Evolutionary conservation across 2,797 vertebrate genomes (phyloP).

Genomic region (Streptopelia turtur): DNA sequence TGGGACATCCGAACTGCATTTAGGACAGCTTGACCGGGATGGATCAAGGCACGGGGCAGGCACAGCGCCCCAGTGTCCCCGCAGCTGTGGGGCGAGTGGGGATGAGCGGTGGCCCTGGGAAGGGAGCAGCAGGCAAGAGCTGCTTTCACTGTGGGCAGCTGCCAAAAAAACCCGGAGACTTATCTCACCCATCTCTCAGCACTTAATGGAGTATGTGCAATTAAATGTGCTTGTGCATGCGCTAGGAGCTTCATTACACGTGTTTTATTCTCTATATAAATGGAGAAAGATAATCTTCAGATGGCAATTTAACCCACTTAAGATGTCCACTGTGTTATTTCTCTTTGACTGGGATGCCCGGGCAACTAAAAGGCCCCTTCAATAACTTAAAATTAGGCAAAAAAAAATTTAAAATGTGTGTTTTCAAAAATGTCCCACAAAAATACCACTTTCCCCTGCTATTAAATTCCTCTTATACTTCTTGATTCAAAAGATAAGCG

Average conservation of each 20-base stretch:
- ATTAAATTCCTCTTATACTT: not conserved
- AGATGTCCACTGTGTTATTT: not conserved
- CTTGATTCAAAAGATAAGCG: not conserved
- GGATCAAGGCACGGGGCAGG: not conserved
- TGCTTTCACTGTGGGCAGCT: not conserved
- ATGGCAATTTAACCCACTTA: not conserved
- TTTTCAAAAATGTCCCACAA: not conserved
- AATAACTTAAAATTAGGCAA: not conserved
- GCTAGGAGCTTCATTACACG: accelerated
- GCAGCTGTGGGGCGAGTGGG: not conserved
- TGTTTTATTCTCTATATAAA: not conserved
- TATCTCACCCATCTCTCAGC: not conserved
- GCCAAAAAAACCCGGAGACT: not conserved
- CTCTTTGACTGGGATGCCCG: not conserved
- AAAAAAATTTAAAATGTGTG: not conserved
- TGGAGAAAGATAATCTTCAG: not conserved
- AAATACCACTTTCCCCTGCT: not conserved
- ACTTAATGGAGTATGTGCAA: not conserved
- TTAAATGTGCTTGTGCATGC: not conserved
- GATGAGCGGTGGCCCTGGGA: not conserved
- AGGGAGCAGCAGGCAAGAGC: not conserved
- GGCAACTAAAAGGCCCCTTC: not conserved
- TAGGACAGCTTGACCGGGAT: not conserved
- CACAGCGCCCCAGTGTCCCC: too few species aligned
- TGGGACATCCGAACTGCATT: not conserved